Evolutionary conservation across 2,113 vertebrate genomes (phyloP).

Genomic region (Puntigrus tetrazona): DNA sequence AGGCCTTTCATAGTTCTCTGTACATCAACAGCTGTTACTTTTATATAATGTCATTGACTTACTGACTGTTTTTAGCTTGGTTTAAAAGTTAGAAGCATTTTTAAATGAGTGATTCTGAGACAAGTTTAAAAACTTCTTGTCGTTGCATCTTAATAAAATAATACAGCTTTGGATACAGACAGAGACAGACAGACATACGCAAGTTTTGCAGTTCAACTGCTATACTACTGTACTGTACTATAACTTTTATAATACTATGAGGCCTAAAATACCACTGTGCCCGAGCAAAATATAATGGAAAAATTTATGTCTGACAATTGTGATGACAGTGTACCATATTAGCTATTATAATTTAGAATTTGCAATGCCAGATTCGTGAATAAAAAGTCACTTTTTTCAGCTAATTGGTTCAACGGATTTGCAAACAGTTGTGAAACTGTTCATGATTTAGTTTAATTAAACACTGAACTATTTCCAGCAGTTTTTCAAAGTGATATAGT

Average conservation of each 20-base stretch:
- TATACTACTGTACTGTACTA: not conserved
- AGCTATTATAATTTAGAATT: not conserved
- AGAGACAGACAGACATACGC: not conserved
- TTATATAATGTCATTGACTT: slow-evolving; percentile 1
- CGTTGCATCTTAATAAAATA: not conserved
- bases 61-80: not conserved
- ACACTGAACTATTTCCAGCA: not conserved
- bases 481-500: not conserved
- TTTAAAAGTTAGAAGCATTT: not conserved
- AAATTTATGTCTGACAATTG: not conserved
- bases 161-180: not conserved
- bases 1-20: not conserved
- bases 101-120: not conserved
- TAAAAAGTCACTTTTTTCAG: not conserved
- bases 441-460: not conserved
- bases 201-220: not conserved
- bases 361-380: not conserved
- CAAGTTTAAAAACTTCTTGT: not conserved
- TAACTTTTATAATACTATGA: not conserved
- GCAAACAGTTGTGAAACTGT: not conserved
- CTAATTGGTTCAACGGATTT: not conserved
- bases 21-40: not conserved
- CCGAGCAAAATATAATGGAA: not conserved
- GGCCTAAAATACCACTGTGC: not conserved
- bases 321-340: not conserved